Conservation (phyloP, 2,113 vertebrate species). For the Otis tarda region DNA sequence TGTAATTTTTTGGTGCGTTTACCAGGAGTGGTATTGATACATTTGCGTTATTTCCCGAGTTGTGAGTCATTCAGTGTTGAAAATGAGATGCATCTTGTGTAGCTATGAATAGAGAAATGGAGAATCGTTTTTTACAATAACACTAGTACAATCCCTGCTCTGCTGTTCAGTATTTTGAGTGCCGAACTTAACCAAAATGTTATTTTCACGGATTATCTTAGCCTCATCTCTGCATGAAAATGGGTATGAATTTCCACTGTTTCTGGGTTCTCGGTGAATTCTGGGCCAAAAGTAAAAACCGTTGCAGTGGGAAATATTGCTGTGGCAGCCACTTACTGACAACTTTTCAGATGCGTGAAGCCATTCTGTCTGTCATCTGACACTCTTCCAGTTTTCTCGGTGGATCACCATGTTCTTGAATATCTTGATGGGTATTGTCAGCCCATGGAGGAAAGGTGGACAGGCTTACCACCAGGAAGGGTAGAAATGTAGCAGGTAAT, state of each 20-base stretch:
- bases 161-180: neutral
- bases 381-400: neutral
- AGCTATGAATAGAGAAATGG: neutral
- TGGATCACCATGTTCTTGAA: neutral
- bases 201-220: neutral
- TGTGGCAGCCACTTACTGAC: neutral
- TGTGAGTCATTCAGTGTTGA: neutral
- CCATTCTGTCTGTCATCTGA: neutral
- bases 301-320: neutral
- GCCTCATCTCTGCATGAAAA: neutral
- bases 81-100: neutral
- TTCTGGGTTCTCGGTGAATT: neutral
- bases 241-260: neutral
- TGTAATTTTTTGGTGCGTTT: neutral
- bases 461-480: neutral
- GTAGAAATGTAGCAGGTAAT: constrained; percentile 11
- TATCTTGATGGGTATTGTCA: neutral
- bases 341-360: neutral
- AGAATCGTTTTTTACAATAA: neutral
- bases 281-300: constrained; percentile 10
- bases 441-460: neutral
- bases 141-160: neutral
- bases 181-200: neutral
- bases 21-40: neutral
- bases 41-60: neutral